Evolutionary conservation across 2,888 invertebrate genomes (phyloP).

Genomic region (Panzeria rudis): DNA sequence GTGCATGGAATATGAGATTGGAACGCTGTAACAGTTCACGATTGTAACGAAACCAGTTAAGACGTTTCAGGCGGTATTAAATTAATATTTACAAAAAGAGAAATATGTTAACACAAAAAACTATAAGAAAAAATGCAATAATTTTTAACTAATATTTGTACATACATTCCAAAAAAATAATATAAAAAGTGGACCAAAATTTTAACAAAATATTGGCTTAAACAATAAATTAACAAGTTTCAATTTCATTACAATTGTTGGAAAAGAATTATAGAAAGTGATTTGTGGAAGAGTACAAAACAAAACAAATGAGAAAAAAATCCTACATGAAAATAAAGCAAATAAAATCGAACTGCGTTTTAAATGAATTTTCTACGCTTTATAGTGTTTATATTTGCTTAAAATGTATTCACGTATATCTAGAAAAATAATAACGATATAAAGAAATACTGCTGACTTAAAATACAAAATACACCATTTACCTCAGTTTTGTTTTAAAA

Average conservation of each 20-base stretch:
- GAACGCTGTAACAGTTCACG: slow-evolving; percentile 36
- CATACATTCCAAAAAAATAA: neutral
- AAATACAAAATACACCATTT: slow-evolving; percentile 17
- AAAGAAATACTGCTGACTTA: neutral
- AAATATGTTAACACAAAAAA: neutral
- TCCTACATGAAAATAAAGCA: neutral
- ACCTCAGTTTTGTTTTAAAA: neutral
- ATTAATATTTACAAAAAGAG: slow-evolving; percentile 1
- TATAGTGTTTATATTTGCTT: neutral
- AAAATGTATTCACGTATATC: no score
- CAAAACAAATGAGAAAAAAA: neutral
- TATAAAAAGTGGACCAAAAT: neutral
- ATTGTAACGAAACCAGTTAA: slow-evolving; percentile 55
- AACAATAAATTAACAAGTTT: slow-evolving; percentile 9
- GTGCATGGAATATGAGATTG: neutral
- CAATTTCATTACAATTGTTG: slow-evolving; percentile 29
- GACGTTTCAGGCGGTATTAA: slow-evolving; percentile 44
- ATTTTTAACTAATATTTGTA: neutral
- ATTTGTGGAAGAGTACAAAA: neutral
- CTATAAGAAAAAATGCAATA: slow-evolving; percentile 23
- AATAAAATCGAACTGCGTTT: slow-evolving; percentile 47
- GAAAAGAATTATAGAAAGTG: neutral
- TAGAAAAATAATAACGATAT: neutral
- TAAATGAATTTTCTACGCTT: slow-evolving; percentile 30
- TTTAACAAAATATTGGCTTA: neutral